Conservation (phyloP, 2,113 vertebrate species). For the Pleuronectes platessa region DNA sequence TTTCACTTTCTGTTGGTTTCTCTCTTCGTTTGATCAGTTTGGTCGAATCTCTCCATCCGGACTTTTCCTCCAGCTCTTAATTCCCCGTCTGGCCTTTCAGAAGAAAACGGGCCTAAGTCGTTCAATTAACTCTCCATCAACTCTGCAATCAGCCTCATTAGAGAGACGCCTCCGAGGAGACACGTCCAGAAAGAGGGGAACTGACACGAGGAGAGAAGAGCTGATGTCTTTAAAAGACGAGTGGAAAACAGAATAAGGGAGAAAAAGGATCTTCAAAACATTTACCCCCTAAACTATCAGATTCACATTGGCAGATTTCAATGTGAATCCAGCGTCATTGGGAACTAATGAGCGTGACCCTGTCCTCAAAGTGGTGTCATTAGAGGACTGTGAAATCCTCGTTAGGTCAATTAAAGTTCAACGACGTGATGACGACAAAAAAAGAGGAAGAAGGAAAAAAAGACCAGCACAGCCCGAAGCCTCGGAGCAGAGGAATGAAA, state of each 20-base stretch:
- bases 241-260: not conserved
- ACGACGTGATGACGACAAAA: slow-evolving; percentile 51
- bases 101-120: not conserved
- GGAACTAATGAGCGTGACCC: slow-evolving; percentile 70
- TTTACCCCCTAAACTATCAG: slow-evolving; percentile 44
- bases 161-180: slow-evolving; percentile 34
- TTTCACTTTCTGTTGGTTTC: slow-evolving; percentile 27
- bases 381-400: slow-evolving; percentile 70
- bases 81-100: not conserved
- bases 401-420: slow-evolving; percentile 75
- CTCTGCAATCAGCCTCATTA: slow-evolving; percentile 53
- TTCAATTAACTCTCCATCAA: slow-evolving; percentile 10
- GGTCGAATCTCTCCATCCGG: not conserved
- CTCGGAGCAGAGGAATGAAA: slow-evolving; percentile 33
- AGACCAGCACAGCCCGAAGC: slow-evolving; percentile 18
- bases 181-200: not conserved
- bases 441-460: slow-evolving; percentile 14
- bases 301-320: slow-evolving; percentile 44
- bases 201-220: not conserved
- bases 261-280: slow-evolving; percentile 4
- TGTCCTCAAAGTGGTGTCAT: slow-evolving; percentile 70
- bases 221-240: not conserved
- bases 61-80: slow-evolving; percentile 1
- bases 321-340: slow-evolving; percentile 66
- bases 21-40: not conserved